Percentiles rank a stretch among this genome's conserved stretches.
phyloP scores from a whole-genome alignment of 2,113 vertebrate species.

The Elachura formosa region DNA sequence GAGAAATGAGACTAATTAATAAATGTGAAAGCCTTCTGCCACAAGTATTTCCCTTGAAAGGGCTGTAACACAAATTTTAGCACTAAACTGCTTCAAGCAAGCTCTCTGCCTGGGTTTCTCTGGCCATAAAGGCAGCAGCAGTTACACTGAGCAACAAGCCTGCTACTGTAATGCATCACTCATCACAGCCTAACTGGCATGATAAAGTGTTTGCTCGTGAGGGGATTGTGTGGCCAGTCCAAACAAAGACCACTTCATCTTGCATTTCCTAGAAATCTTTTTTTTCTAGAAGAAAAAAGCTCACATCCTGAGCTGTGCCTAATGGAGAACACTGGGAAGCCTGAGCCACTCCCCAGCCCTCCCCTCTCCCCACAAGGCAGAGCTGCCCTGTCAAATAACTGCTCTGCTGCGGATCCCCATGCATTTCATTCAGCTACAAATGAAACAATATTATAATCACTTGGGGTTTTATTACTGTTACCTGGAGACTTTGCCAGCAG shows the following conservation, averaged over 20 bases:
- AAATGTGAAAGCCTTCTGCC: background rate
- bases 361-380: background rate
- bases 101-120: background rate
- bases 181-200: slow-evolving; percentile 45
- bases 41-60: background rate
- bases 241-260: slow-evolving; percentile 69
- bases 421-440: background rate
- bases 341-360: background rate
- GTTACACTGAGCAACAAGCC: slow-evolving; percentile 29
- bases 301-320: slow-evolving; percentile 8
- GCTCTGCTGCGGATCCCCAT: background rate
- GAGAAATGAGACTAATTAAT: background rate
- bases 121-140: slow-evolving; percentile 12
- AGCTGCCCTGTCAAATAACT: background rate
- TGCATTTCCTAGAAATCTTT: slow-evolving; percentile 67
- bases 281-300: background rate
- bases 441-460: background rate
- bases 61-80: background rate
- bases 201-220: slow-evolving; percentile 52
- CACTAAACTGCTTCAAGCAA: background rate
- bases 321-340: background rate
- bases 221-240: slow-evolving; percentile 4
- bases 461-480: background rate
- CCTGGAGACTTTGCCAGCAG: background rate
- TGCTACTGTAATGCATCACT: slow-evolving; percentile 44